Conservation (phyloP, 1,140 invertebrate species). For the Ostrea edulis region DNA sequence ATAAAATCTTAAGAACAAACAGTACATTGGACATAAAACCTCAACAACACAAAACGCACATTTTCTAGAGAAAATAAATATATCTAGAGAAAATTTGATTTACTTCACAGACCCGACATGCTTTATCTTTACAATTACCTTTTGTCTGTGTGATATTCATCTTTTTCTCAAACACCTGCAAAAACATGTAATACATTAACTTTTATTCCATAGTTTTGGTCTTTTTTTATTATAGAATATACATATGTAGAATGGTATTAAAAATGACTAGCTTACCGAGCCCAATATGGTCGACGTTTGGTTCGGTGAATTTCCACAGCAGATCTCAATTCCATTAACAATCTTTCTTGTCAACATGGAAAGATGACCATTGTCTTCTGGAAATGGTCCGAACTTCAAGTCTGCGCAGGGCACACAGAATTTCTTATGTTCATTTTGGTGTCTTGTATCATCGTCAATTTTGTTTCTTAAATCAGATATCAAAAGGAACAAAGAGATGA, state of each 20-base stretch:
- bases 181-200: not conserved
- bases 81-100: too few relatives aligned
- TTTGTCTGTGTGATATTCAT: constrained; percentile 1
- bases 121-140: not conserved
- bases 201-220: too few relatives aligned
- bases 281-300: constrained; percentile 49
- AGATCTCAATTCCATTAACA: constrained; percentile 34
- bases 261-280: constrained; percentile 40
- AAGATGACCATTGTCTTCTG: constrained; percentile 50
- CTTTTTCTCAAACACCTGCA: constrained; percentile 36
- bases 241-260: too few relatives aligned
- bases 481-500: constrained; percentile 22
- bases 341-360: not conserved
- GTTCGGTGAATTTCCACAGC: constrained; percentile 47
- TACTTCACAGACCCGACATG: not conserved
- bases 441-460: not conserved
- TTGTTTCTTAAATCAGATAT: not conserved
- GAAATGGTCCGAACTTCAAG: constrained; percentile 49
- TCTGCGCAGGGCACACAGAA: constrained; percentile 54
- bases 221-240: not conserved
- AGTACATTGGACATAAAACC: too few relatives aligned
- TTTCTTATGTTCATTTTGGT: too few relatives aligned
- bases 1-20: not conserved
- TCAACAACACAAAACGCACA: too few relatives aligned
- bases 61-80: too few relatives aligned